Evolutionary conservation across 2,797 vertebrate species (phyloP), one percentile per base, ranked within the genome.

Genomic region (Spinus pinus): DNA sequence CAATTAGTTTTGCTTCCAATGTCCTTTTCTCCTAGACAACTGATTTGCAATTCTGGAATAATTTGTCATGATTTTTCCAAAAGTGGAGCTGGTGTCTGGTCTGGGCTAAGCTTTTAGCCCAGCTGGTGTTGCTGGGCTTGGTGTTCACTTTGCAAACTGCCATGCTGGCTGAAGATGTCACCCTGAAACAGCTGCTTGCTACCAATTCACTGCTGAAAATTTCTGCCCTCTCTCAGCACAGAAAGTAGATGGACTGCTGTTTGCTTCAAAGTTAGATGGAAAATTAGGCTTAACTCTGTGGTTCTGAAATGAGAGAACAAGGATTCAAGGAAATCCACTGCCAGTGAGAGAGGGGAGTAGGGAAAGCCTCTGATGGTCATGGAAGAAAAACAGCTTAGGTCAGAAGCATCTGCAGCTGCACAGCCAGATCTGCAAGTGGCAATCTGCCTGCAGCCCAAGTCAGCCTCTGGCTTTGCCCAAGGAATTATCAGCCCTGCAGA

Each of bases 1-100:
- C 84, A 91, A 85, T 95, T 87, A 41, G 41, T 69, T 94, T 94
- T 91, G 12, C 53, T 82, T 94, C 31, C 57, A 47, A 33, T 31
- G 30, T 82, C 21, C 37, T 70, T 94, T 89, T 57, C 42, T 50
- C 54, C 47, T 74, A 41, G 42, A 83, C 35, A 42, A 74, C 2
- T 91, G 54, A 57, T 89, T 72, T 83, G 44, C 50, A 78, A 27
- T 79, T 91, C 62, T 88, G 79, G 46, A 60, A 87, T 41, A 44
- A 87, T 65, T 81, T 66, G 35, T 58, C 51, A 49, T 51, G 1
- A 2, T 71, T 86, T 85, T 93, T 71, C 64, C 22, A 35, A 64
- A 82, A 70, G 21, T 42, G 41, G 53, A 49, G 17, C 56, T 81
- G 24, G 15, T 70, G 21, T 31, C 46, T 85, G 71, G 14, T 82